phyloP scores from a whole-genome alignment of 2,797 vertebrate genomes.

The Pseudochromis fuscus region DNA sequence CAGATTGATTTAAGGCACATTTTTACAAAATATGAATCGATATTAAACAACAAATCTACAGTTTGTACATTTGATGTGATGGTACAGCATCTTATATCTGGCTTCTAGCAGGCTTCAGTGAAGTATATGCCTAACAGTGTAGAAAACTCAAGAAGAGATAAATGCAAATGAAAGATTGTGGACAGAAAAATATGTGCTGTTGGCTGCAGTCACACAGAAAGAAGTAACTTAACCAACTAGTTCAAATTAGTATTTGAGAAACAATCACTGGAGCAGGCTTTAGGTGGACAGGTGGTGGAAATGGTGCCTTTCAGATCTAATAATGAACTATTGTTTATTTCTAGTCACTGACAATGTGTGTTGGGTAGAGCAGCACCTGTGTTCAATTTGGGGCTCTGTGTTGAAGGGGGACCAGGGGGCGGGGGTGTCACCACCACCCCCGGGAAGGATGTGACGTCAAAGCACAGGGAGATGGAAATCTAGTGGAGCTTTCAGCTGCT shows the following conservation, averaged over 20 bases:
- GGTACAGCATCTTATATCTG: slow-evolving; percentile 4
- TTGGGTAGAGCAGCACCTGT: slow-evolving; percentile 53
- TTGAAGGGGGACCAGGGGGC: slow-evolving; percentile 10
- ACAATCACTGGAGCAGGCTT: not conserved
- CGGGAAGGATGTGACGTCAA: slow-evolving; percentile 68
- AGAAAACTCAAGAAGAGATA: not conserved
- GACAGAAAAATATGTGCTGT: not conserved
- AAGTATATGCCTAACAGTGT: not conserved
- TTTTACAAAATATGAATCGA: not conserved
- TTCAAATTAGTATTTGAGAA: not conserved
- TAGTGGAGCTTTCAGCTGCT: slow-evolving; percentile 78
- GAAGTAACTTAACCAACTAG: not conserved
- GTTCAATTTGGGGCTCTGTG: slow-evolving; percentile 44
- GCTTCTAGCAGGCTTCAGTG: not conserved
- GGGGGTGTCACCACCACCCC: slow-evolving; percentile 20
- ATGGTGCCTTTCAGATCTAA: slow-evolving; percentile 41
- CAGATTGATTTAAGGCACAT: slow-evolving; percentile 8
- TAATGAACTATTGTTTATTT: slow-evolving; percentile 63
- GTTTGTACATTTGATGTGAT: slow-evolving; percentile 25
- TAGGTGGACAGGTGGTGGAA: slow-evolving; percentile 39
- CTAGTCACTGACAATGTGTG: slow-evolving; percentile 29
- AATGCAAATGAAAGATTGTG: slow-evolving; percentile 1
- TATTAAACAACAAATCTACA: not conserved
- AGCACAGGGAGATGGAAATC: slow-evolving; percentile 44
- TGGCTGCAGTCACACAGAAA: not conserved